A percentile compares a stretch with the other conserved stretches of the same genome.
Conservation (phyloP, 1,140 invertebrate genomes). For the Listronotus oregonensis region DNA sequence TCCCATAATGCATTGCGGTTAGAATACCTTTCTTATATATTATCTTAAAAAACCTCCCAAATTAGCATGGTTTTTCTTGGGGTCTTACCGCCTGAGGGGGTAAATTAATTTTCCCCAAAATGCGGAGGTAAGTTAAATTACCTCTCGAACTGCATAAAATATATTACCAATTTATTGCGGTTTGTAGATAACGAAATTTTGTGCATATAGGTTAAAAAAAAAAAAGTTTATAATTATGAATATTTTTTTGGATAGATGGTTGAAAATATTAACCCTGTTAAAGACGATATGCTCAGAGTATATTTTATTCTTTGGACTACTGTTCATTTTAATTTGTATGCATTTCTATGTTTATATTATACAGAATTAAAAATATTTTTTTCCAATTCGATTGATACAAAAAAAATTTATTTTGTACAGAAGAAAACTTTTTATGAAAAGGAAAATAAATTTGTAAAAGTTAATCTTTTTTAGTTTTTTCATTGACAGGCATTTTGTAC, state of each 20-base stretch:
- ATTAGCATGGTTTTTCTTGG: too few species aligned
- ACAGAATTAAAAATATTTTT: conserved; percentile 40
- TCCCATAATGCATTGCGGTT: too few species aligned
- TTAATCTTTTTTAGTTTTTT: conserved; percentile 44
- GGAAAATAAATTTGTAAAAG: conserved; percentile 21
- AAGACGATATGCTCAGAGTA: conserved; percentile 57
- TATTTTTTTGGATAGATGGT: conserved; percentile 55
- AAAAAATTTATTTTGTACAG: conserved; percentile 12
- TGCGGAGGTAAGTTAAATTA: too few species aligned
- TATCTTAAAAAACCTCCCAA: too few species aligned
- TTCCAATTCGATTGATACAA: conserved; percentile 29
- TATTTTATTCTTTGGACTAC: conserved; percentile 48
- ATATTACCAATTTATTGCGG: too few species aligned
- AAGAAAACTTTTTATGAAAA: conserved; percentile 10
- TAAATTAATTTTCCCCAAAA: too few species aligned
- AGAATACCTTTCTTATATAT: too few species aligned
- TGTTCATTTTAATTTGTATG: conserved; percentile 40
- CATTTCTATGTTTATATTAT: conserved; percentile 38
- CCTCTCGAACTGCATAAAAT: too few species aligned
- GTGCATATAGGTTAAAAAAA: too few species aligned
- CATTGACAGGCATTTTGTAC: conserved; percentile 48
- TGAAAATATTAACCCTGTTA: conserved; percentile 54
- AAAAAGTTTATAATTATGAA: conserved; percentile 15
- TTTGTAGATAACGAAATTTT: too few species aligned
- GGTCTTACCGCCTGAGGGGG: too few species aligned